Conservation (phyloP, 2,797 vertebrate genomes). For the Hirundo rustica region DNA sequence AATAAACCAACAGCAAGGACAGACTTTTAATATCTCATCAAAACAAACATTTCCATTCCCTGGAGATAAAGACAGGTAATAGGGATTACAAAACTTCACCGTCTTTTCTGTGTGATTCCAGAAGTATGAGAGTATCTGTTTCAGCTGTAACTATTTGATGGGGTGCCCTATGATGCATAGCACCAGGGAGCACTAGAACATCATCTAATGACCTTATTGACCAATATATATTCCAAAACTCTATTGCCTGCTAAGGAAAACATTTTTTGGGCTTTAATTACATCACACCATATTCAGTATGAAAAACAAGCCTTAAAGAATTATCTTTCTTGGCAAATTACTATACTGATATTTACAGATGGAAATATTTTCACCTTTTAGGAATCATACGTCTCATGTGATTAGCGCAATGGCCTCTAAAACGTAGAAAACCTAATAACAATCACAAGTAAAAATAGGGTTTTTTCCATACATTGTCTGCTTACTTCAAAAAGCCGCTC, state of each 20-base stretch:
- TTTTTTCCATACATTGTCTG: neutral
- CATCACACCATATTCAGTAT: neutral
- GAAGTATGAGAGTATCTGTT: neutral
- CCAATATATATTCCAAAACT: neutral
- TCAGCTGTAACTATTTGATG: neutral
- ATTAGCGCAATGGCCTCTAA: neutral
- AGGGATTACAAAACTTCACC: neutral
- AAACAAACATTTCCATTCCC: neutral
- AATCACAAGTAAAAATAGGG: neutral
- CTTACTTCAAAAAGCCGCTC: neutral
- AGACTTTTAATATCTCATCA: neutral
- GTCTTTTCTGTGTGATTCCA: neutral
- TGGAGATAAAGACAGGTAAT: neutral
- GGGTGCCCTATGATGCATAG: neutral
- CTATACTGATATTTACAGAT: neutral
- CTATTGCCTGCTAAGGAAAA: neutral
- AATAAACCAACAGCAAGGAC: neutral
- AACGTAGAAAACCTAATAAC: neutral
- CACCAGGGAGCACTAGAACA: neutral
- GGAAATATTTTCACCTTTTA: neutral
- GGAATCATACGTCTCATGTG: neutral
- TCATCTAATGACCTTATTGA: neutral
- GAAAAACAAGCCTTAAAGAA: neutral
- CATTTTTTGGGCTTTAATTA: neutral
- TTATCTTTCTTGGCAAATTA: neutral